phyloP scores from a whole-genome alignment of 2,888 invertebrate species.

The Andrena bicolor region DNA sequence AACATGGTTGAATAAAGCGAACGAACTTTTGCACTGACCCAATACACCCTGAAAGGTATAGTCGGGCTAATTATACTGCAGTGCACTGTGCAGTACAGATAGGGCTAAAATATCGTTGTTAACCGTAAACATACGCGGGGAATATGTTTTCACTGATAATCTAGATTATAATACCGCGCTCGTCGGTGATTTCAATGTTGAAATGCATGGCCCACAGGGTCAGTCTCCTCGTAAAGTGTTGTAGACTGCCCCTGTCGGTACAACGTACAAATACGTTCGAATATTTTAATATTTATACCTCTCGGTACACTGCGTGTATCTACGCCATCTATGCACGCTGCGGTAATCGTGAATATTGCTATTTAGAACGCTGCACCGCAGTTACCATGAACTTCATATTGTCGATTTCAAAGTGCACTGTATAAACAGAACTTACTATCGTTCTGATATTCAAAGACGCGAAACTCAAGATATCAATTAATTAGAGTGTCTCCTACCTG shows the following conservation, averaged over 20 bases:
- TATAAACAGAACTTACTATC: background rate
- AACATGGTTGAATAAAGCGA: no score
- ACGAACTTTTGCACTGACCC: no score
- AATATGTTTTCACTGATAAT: conserved; percentile 5
- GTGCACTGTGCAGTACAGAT: background rate
- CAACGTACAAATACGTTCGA: background rate
- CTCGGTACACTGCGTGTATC: background rate
- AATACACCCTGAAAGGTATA: background rate
- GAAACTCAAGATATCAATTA: no score
- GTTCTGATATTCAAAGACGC: no score
- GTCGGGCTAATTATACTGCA: background rate
- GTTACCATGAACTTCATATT: background rate
- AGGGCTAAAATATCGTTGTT: conserved; percentile 4
- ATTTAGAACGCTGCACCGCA: background rate
- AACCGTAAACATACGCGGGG: background rate
- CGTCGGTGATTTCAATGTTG: background rate
- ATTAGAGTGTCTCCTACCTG: no score
- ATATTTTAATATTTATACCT: background rate
- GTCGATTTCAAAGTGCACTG: background rate
- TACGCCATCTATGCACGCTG: background rate
- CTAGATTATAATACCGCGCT: background rate
- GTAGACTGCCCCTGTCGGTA: background rate
- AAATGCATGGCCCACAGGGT: background rate
- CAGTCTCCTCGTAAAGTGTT: background rate
- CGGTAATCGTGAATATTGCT: background rate